Evolutionary conservation across 2,113 vertebrate genomes (phyloP).

Genomic region (Chaetodon trifascialis): DNA sequence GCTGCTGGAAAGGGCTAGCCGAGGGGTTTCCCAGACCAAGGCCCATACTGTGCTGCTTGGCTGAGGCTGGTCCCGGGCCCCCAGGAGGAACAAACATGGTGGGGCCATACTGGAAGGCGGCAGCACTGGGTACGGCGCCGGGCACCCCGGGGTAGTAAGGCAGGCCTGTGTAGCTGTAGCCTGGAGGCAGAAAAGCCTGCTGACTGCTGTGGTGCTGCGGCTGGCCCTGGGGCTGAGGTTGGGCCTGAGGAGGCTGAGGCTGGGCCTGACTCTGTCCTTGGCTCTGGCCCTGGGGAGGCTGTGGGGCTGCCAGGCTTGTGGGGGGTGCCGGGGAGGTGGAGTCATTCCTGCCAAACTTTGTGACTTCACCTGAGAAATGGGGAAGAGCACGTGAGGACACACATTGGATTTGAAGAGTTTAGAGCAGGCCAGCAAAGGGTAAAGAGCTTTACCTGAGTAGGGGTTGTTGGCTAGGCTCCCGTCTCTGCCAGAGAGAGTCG

Average conservation of each 20-base stretch:
- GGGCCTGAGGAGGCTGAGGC: slow-evolving; percentile 93
- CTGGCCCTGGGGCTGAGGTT: slow-evolving; percentile 95
- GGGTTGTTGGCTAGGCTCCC: slow-evolving; percentile 93
- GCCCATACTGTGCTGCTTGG: slow-evolving; percentile 93
- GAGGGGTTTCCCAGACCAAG: slow-evolving; percentile 88
- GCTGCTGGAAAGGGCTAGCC: slow-evolving; percentile 92
- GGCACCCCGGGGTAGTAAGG: slow-evolving; percentile 97
- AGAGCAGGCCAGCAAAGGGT: background rate
- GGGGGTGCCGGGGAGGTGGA: slow-evolving; percentile 96
- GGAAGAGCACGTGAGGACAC: background rate
- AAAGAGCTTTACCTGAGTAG: slow-evolving; percentile 91
- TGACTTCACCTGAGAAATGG: slow-evolving; percentile 88
- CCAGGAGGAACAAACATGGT: slow-evolving; percentile 95
- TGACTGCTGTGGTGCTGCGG: slow-evolving; percentile 93
- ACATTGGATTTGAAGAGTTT: background rate
- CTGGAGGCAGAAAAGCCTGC: slow-evolving; percentile 98
- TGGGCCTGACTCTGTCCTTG: slow-evolving; percentile 94
- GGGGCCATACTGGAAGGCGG: slow-evolving; percentile 96
- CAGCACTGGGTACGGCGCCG: slow-evolving; percentile 90
- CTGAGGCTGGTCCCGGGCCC: slow-evolving; percentile 85
- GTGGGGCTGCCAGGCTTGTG: slow-evolving; percentile 88
- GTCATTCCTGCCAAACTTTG: slow-evolving; percentile 95
- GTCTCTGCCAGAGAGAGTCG: slow-evolving; percentile 93
- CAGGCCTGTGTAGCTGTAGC: slow-evolving; percentile 99
- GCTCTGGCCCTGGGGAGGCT: slow-evolving; percentile 91